Conservation (phyloP, 2,797 vertebrate species). For the Varecia variegata region DNA sequence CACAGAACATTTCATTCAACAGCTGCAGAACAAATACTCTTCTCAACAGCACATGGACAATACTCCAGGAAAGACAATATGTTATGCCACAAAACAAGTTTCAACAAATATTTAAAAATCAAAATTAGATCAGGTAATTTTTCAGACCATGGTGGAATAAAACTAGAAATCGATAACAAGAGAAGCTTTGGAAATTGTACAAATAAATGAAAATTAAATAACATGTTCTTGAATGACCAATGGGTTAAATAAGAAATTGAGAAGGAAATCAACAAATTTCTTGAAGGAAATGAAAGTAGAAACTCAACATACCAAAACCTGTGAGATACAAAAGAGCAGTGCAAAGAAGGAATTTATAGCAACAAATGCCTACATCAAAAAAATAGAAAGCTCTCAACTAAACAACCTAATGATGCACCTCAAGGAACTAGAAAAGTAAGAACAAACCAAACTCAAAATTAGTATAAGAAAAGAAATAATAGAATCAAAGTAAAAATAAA, state of each 20-base stretch:
- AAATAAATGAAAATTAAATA: not conserved
- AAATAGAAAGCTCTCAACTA: not conserved
- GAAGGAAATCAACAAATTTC: not conserved
- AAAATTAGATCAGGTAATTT: not conserved
- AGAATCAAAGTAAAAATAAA: not conserved
- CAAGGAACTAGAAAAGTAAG: not conserved
- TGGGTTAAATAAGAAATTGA: not conserved
- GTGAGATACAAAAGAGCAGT: not conserved
- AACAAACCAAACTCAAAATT: not conserved
- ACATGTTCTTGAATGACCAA: not conserved
- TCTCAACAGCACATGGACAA: not conserved
- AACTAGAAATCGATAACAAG: not conserved
- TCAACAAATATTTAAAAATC: not conserved
- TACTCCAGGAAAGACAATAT: not conserved
- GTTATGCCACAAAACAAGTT: not conserved
- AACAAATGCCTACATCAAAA: not conserved
- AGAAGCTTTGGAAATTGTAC: not conserved
- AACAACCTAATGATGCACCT: not conserved
- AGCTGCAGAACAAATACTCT: not conserved
- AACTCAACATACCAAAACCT: not conserved
- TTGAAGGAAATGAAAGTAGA: not conserved
- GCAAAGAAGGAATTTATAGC: not conserved
- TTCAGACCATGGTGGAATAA: not conserved
- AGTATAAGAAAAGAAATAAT: not conserved
- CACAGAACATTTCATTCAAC: not conserved